Conservation (phyloP, 2,888 invertebrate species). For the Stenurella melanura region DNA sequence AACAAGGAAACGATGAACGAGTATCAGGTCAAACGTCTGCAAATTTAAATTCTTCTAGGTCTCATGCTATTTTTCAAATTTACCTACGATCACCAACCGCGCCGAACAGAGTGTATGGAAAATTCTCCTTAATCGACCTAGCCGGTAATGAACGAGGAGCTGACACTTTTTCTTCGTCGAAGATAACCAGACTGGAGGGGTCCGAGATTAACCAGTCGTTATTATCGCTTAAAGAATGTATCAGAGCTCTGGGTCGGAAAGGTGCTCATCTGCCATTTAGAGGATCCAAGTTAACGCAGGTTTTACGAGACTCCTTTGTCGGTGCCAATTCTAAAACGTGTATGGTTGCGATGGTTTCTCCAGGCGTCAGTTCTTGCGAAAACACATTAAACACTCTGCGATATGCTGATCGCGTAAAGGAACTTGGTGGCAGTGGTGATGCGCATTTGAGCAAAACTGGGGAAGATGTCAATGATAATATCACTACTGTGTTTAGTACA, state of each 20-base stretch:
- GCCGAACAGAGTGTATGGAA: slow-evolving; percentile 90
- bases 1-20: slow-evolving; percentile 90
- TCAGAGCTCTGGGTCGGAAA: slow-evolving; percentile 94
- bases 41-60: slow-evolving; percentile 97
- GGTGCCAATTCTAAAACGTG: slow-evolving; percentile 98
- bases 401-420: slow-evolving; percentile 98
- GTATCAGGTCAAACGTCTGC: slow-evolving; percentile 98
- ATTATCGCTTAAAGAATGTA: slow-evolving; percentile 98
- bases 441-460: slow-evolving; percentile 32
- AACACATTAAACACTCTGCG: slow-evolving; percentile 98
- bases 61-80: slow-evolving; percentile 99
- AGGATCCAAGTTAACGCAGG: slow-evolving; percentile 96
- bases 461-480: slow-evolving; percentile 41
- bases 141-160: slow-evolving; percentile 99
- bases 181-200: slow-evolving; percentile 96
- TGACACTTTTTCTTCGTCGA: slow-evolving; percentile 96
- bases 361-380: slow-evolving; percentile 96
- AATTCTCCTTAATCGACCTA: slow-evolving; percentile 98
- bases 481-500: slow-evolving; percentile 46
- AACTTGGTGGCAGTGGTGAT: slow-evolving; percentile 88
- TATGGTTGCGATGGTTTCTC: slow-evolving; percentile 99
- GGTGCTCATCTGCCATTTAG: slow-evolving; percentile 98
- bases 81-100: slow-evolving; percentile 83
- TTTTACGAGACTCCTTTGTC: slow-evolving; percentile 95
- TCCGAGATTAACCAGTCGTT: slow-evolving; percentile 98